Base-by-base conservation (phyloP, 2,888 invertebrate genomes). In the Beris chalybata region DNA sequence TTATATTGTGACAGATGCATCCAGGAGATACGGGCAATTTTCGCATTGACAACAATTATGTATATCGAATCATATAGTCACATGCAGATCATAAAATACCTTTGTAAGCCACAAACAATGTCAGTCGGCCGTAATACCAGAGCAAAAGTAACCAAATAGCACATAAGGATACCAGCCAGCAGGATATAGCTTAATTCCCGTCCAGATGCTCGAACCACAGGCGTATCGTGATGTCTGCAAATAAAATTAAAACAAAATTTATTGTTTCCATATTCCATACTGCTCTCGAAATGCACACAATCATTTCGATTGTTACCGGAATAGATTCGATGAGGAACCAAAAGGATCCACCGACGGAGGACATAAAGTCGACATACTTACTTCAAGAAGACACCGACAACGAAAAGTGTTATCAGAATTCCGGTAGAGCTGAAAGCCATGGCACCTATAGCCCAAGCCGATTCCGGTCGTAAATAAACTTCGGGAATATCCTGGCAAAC, bases 201-300 rank as follows among this genome's bases (percentile, higher is more conserved):
- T 45, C 97, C 97, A 13, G 95, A 94, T 45, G 97, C 96, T 72
- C 97, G 88, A n/a, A 99, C 98, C 58, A 98, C 93, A 0, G 98
- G 97, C 0, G 98, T 98, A 72, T 93, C 90, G 80, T 96, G 93
- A 83, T 93, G 89, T 15, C 88, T 81, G 73, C 1, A 69, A 69
- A 63, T 45, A 54, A 56, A 56, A 61, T 61, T 32, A 52, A 61
- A 31, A 58, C 52, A 29, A 43, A 47, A 44, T 47, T 38, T 57
- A 57, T 52, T 54, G 44, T 31, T 66, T 1, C 38, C 38, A 9
- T 38, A 38, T 3, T 9, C 22, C 22, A 22, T 22, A 22, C 22
- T 22, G 22, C 22, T 22, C 22, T 22, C 22, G 22, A 22, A 22
- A 22, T 22, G 22, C 3, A 22, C 22, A 22, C 22, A 22, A 22